Base-by-base conservation (phyloP, 2,113 vertebrate genomes). In the Sterrhoptilus dennistouni region DNA sequence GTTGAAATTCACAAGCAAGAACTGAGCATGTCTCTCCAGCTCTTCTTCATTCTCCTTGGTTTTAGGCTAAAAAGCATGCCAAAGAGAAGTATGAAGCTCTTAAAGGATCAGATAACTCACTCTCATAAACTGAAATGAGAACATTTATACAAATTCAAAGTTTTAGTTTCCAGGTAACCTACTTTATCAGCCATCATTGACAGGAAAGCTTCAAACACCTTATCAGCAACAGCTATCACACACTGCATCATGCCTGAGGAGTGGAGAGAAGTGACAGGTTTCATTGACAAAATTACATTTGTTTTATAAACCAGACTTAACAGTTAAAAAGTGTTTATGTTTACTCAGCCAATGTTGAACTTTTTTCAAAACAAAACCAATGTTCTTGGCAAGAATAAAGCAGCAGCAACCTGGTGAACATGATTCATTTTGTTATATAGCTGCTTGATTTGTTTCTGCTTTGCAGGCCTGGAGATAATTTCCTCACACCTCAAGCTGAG, bases 121-220 rank as follows among this genome's bases (percentile, higher is more conserved):
- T 59, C 87, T 56, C 71, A 81, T 29, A 59, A 89, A 93, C 16
- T 74, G 42, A 88, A 84, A 59, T 12, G 6, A 81, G 38, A 86
- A 83, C 13, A 60, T 59, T 28, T 28, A 35, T 11, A 40, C 4
- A 53, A 71, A 72, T 54, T 49, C 13, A 63, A 56, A 35, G 29
- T 65, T 76, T 45, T 57, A 18, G 7, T 47, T 80, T 61, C n/a
- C 27, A 54, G 6, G 16, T 74, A 76, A 89, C 97, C 79, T 98
- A 99, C 99, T 98, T 99, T 99, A 77, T 99, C 99, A 53, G 99
- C 99, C 99, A 99, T 99, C 98, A 99, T 99, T 90, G 98, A 98
- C 78, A 99, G 98, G 97, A 99, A 99, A 94, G 99, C 99, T 47
- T 99, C 99, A 83, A 99, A 99, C 29, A 99, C 99, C 95, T 99